Conservation (phyloP, 2,888 invertebrate species). For the Trissolcus brochymenae region DNA sequence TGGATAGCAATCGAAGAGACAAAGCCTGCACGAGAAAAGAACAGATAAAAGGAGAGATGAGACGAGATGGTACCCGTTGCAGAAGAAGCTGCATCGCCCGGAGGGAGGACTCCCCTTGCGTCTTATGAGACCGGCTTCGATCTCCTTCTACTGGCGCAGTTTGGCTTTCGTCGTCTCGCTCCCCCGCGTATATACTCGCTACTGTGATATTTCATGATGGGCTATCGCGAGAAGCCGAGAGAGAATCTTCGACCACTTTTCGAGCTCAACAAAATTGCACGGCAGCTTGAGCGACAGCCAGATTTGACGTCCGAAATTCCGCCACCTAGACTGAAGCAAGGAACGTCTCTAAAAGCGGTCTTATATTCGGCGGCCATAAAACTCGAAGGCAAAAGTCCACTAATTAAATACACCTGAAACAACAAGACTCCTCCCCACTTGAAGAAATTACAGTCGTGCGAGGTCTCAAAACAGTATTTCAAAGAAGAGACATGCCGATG, state of each 20-base stretch:
- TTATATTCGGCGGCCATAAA: constrained; percentile 4
- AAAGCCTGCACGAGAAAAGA: constrained; percentile 37
- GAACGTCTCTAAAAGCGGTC: not conserved
- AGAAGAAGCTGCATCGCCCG: constrained; percentile 70
- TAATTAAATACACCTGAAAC: constrained; percentile 36
- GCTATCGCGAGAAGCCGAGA: constrained; percentile 25
- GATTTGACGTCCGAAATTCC: not conserved
- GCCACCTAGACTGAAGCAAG: not conserved
- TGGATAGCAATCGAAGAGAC: constrained; percentile 46
- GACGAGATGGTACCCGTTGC: constrained; percentile 60
- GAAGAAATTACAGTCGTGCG: constrained; percentile 18
- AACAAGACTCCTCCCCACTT: constrained; percentile 3
- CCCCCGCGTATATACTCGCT: constrained; percentile 31
- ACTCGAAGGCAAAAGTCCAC: not conserved
- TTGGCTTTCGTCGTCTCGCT: constrained; percentile 16
- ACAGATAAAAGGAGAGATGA: constrained; percentile 51
- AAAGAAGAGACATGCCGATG: constrained; percentile 36
- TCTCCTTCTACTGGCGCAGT: constrained; percentile 24
- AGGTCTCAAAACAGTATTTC: constrained; percentile 14
- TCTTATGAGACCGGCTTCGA: constrained; percentile 17
- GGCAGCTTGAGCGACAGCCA: constrained; percentile 37
- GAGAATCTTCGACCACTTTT: constrained; percentile 26
- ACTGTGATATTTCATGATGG: constrained; percentile 43
- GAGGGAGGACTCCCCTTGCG: constrained; percentile 60
- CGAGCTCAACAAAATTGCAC: constrained; percentile 26